phyloP scores from a whole-genome alignment of 2,113 vertebrate species.

The Semnornis frantzii region DNA sequence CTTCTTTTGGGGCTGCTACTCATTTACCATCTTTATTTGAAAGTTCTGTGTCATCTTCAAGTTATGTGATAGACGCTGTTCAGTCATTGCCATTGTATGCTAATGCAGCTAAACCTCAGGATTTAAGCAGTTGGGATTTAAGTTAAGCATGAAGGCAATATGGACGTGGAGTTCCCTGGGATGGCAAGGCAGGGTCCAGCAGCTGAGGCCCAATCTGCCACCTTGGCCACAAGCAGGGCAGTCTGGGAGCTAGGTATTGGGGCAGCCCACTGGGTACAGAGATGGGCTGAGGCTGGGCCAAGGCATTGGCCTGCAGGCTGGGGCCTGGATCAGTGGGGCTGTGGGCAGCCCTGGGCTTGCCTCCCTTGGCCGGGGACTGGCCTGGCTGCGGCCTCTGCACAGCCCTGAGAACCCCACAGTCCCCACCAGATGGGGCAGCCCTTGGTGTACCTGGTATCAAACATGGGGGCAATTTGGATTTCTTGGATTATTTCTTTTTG shows the following conservation, averaged over 20 bases:
- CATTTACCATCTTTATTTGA: background rate
- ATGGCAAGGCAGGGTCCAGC: background rate
- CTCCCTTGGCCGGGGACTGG: background rate
- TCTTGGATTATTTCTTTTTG: background rate
- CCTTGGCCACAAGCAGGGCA: too few species aligned
- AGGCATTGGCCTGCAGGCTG: too few species aligned
- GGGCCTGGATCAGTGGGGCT: too few species aligned
- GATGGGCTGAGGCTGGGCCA: background rate
- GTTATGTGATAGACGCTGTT: background rate
- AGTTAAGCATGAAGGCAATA: accelerated
- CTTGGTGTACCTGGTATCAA: background rate
- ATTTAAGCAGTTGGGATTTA: background rate
- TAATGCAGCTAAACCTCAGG: background rate
- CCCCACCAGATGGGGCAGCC: accelerated
- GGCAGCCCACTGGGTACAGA: background rate
- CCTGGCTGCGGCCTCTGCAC: too few species aligned
- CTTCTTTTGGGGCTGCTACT: background rate
- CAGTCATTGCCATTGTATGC: background rate
- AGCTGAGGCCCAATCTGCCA: accelerated
- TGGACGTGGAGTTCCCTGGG: accelerated
- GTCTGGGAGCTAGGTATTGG: accelerated
- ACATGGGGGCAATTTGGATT: background rate
- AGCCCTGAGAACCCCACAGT: too few species aligned
- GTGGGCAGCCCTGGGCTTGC: background rate
- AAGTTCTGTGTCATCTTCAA: background rate